Base-by-base conservation (phyloP, 2,113 vertebrate genomes). In the Microcebus griseorufus region DNA sequence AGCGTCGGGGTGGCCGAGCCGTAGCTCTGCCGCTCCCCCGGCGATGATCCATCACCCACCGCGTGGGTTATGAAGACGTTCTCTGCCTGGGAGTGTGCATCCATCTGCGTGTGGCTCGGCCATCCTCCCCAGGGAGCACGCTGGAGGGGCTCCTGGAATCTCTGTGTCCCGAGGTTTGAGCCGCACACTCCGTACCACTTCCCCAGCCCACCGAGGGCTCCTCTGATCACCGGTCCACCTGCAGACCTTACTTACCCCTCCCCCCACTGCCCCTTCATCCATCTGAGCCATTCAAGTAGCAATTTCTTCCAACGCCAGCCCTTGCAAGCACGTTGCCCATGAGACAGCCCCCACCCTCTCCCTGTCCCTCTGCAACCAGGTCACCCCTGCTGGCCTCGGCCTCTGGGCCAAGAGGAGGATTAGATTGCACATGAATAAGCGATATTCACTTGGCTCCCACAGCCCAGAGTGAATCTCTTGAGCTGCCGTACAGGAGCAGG, bases 401-500 rank as follows among this genome's bases (percentile, higher is more conserved):
- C 85, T 91, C 0, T 5, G 60, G 22, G 53, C 70, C 23, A 2
- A 8, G 37, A 82, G 27, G 0, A 91, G 7, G 27, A 22, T 96
- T 69, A 11, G 69, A 14, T 39, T 25, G 17, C 98, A 97, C 83
- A 81, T 60, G 95, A 97, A 88, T 82, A 96, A 60, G 93, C 39
- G 53, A 78, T 81, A 70, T 93, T 69, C 65, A 70, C 88, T 97
- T 37, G n/a, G 1, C 0, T 1, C 86, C 65, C 0, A 78, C 60
- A 86, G 55, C 96, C 93, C 3, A 0, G 13, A 79, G 88, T 81
- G 96, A 97, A 97, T 95, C 96, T 96, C 97, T 48, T 34, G 64
- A 97, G 97, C 81, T 29, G 79, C 75, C 93, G 58, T 53, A 85
- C 76, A 84, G 93, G 39, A 85, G 92, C 96, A 81, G 93, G 22